Conservation (phyloP, 64 coral and sea anemone genomes). For the Anthopleura sola region DNA sequence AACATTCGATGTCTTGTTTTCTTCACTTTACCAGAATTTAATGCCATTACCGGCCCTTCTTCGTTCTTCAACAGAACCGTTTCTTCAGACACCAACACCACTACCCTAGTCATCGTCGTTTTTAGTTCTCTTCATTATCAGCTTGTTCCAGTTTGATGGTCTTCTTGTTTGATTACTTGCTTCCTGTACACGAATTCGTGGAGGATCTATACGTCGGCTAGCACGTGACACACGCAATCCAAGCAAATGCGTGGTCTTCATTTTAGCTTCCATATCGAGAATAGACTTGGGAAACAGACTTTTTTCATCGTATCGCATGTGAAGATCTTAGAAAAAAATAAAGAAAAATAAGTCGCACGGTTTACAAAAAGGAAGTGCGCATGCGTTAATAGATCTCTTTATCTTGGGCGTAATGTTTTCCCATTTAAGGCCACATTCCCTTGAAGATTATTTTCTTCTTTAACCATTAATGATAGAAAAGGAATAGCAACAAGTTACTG, state of each 20-base stretch:
- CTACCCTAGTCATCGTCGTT: background rate
- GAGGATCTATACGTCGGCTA: constrained; percentile 3
- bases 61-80: too few relatives aligned
- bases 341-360: background rate
- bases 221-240: constrained; percentile 52
- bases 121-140: constrained; percentile 4
- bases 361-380: background rate
- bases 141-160: constrained; percentile 12
- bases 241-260: constrained; percentile 80
- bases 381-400: background rate
- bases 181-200: background rate
- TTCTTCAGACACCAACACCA: background rate
- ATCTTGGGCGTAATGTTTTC: background rate
- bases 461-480: too few relatives aligned
- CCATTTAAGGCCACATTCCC: too few relatives aligned
- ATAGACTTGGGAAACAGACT: constrained; percentile 96
- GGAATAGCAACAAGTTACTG: too few relatives aligned
- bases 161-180: background rate
- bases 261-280: constrained; percentile 96
- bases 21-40: too few relatives aligned
- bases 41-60: too few relatives aligned
- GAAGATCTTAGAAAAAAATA: constrained; percentile 50
- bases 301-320: constrained; percentile 97
- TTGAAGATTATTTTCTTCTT: too few relatives aligned
- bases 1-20: too few relatives aligned